phyloP scores from a whole-genome alignment of 2,888 invertebrate genomes.

The Aphidoletes aphidimyza region DNA sequence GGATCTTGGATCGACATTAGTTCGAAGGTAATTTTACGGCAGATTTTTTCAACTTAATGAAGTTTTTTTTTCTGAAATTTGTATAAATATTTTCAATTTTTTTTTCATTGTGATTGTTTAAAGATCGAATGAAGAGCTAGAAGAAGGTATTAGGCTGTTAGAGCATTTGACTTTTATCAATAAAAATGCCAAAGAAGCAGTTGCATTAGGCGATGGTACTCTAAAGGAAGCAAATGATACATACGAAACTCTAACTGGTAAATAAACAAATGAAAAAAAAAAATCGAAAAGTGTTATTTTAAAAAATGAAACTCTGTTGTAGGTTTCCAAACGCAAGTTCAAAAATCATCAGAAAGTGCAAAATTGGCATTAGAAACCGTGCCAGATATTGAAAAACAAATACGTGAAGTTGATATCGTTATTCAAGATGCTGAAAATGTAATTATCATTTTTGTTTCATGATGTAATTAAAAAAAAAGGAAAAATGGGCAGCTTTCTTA shows the following conservation, averaged over 20 bases:
- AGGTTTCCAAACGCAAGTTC: slow-evolving; percentile 92
- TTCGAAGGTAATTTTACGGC: slow-evolving; percentile 64
- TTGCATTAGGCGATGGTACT: slow-evolving; percentile 84
- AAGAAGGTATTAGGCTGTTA: slow-evolving; percentile 81
- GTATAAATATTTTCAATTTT: background rate
- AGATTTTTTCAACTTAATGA: background rate
- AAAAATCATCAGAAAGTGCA: slow-evolving; percentile 84
- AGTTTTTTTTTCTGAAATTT: background rate
- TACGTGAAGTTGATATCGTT: slow-evolving; percentile 77
- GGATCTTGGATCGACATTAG: slow-evolving; percentile 73
- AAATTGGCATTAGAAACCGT: slow-evolving; percentile 80
- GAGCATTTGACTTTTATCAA: slow-evolving; percentile 81
- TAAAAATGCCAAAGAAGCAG: slow-evolving; percentile 83
- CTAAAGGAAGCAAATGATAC: slow-evolving; percentile 83
- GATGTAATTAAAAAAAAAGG: too few relatives aligned
- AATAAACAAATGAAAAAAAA: background rate
- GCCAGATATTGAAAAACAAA: slow-evolving; percentile 77
- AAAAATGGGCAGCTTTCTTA: background rate
- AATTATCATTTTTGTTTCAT: background rate
- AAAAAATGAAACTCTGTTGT: slow-evolving; percentile 55
- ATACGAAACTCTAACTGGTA: slow-evolving; percentile 71
- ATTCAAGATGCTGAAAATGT: slow-evolving; percentile 80
- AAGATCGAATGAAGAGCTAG: slow-evolving; percentile 76
- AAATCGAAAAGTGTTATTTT: slow-evolving; percentile 47
- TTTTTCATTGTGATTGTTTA: background rate